These are phyloP conservation scores for Thera britannica DNA, from an alignment of 2,888 invertebrate species.

Conservation along the genomic window DNA sequence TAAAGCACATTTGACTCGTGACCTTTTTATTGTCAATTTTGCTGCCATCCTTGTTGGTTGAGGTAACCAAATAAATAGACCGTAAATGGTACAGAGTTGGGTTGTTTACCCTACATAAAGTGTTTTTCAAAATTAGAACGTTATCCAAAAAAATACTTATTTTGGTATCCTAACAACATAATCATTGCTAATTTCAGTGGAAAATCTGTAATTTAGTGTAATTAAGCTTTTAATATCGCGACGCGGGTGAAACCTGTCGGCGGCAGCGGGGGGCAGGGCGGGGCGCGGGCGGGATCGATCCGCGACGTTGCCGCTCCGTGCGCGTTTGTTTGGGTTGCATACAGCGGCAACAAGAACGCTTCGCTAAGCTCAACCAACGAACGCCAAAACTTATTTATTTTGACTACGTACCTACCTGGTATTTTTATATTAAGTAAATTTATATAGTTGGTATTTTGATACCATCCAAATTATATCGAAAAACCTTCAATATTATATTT, in stretches of 20 bases:
- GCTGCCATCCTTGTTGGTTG: no score
- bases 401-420: not conserved
- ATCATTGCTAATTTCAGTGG: conserved; percentile 43
- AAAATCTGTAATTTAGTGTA: conserved; percentile 71
- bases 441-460: no score
- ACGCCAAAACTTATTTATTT: conserved; percentile 14
- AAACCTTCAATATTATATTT: no score
- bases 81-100: no score
- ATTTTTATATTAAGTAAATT: no score
- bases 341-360: conserved; percentile 55
- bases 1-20: no score
- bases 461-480: no score
- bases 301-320: conserved; percentile 77
- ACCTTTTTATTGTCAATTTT: no score
- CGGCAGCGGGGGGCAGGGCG: conserved; percentile 9
- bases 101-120: not conserved
- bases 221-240: conserved; percentile 70
- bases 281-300: conserved; percentile 65
- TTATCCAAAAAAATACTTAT: not conserved
- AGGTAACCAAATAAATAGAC: no score
- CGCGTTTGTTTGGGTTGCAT: conserved; percentile 79
- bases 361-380: conserved; percentile 8
- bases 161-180: conserved; percentile 30
- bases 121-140: not conserved
- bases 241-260: conserved; percentile 57